phyloP scores from a whole-genome alignment of 2,888 invertebrate genomes.

The Sinotaia quadrata region DNA sequence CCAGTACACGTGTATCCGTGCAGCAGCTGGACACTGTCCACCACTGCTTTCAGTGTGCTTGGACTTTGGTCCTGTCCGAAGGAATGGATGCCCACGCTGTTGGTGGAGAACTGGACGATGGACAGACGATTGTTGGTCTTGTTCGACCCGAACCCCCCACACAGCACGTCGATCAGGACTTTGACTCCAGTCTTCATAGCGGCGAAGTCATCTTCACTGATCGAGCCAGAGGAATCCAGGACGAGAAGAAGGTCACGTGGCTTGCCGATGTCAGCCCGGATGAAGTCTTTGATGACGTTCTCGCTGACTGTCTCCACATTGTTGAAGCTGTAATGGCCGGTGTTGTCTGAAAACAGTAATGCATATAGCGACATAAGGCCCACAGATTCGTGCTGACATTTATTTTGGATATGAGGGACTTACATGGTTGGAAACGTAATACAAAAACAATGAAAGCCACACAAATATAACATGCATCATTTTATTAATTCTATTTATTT shows the following conservation, averaged over 20 bases:
- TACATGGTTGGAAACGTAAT: no score
- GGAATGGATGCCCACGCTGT: conserved; percentile 11
- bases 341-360: no score
- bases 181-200: conserved; percentile 28
- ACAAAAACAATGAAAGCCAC: no score
- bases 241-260: conserved; percentile 32
- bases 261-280: not conserved
- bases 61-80: conserved; percentile 25
- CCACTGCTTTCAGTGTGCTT: conserved; percentile 8
- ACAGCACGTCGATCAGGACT: conserved; percentile 25
- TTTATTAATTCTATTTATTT: no score
- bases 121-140: conserved; percentile 28
- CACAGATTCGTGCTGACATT: no score
- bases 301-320: not conserved
- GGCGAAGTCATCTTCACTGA: conserved; percentile 24
- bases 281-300: conserved; percentile 9
- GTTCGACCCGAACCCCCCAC: conserved; percentile 31
- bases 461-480: no score
- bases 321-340: no score
- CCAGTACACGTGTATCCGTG: conserved; percentile 32
- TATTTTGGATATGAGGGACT: no score
- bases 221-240: conserved; percentile 30
- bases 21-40: conserved; percentile 12
- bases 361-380: no score
- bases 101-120: conserved; percentile 30